Base-by-base conservation (phyloP, 2,888 invertebrate species). In the Xylota sylvarum region DNA sequence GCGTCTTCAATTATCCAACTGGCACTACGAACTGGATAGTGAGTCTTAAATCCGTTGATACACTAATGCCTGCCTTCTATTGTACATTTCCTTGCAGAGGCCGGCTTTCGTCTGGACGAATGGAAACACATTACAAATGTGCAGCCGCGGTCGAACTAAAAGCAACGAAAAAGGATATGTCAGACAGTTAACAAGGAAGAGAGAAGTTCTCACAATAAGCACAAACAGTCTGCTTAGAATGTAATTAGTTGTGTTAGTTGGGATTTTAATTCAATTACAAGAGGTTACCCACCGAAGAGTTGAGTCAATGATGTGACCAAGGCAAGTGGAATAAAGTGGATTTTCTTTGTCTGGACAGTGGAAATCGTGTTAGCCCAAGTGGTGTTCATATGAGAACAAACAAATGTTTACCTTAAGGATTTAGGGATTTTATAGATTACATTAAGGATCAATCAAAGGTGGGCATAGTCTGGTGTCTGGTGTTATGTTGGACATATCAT, bases 191-290 rank as follows among this genome's bases (percentile, higher is more conserved):
- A 56, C 32, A 69, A 65, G 14, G 37, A 37, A 3, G 74, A 62
- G n/a, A 7, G 27, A 70, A 62, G 67, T 72, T 23, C 56, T 60
- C 6, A 32, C 46, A 72, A 52, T 40, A 58, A 60, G 50, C 52
- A n/a, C n/a, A 30, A 30, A 48, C 46, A 17, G n/a, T 52, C 35
- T 58, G 50, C 46, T 80, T 72, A 40, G 46, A 72, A 72, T 27
- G 55, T 77, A 81, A 81, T 81, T 86, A 77, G 80, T 73, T 58
- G 60, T 78, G 62, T 78, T 78, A 69, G 72, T 55, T 81, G 77
- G 56, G 76, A 81, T 76, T 81, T 81, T 86, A 86, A 86, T 86
- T 81, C 70, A 85, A 81, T 85, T 81, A 72, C 72, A n/a, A 23
- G 23, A 27, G n/a, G 52, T 19, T 10, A 56, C 27, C 12, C 6